Evolutionary conservation across 64 coral and sea anemone species (phyloP).

Genomic region (Pocillopora damicornis): DNA sequence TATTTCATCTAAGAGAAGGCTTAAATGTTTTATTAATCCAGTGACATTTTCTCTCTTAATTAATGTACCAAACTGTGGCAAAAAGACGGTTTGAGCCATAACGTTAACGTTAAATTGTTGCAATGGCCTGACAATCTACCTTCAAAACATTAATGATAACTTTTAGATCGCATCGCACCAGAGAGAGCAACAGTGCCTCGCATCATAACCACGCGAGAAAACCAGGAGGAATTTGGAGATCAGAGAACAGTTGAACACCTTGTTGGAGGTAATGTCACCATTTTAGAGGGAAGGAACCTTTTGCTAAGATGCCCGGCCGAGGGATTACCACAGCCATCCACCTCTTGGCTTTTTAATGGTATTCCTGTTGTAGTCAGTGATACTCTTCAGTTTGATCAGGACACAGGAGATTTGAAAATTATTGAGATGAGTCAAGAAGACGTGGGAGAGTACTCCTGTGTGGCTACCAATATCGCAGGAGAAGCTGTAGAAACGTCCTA

Average conservation of each 20-base stretch:
- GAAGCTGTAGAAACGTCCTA: slow-evolving; percentile 45
- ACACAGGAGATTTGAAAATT: slow-evolving; percentile 48
- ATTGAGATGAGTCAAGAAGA: slow-evolving; percentile 75
- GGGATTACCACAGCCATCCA: slow-evolving; percentile 58
- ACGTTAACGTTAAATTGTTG: neutral
- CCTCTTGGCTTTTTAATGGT: slow-evolving; percentile 64
- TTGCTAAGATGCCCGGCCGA: slow-evolving; percentile 55
- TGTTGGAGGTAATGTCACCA: slow-evolving; percentile 71
- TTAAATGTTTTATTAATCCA: too few species aligned
- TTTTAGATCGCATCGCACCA: slow-evolving; percentile 20
- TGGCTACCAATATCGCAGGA: slow-evolving; percentile 72
- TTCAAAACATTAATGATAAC: neutral
- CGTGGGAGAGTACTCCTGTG: slow-evolving; percentile 46
- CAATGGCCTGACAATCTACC: too few species aligned
- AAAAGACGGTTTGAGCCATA: neutral
- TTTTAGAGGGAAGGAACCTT: slow-evolving; percentile 78
- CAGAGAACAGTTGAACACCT: slow-evolving; percentile 36
- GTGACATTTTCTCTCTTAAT: too few species aligned
- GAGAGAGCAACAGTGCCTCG: slow-evolving; percentile 9
- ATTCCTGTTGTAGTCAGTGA: slow-evolving; percentile 42
- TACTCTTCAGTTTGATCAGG: slow-evolving; percentile 48
- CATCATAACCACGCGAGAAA: slow-evolving; percentile 39
- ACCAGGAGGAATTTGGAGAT: neutral
- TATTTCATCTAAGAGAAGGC: too few species aligned
- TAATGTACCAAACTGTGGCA: too few species aligned